A percentile compares a stretch with the other conserved stretches of the same genome.
Evolutionary conservation across 2,888 invertebrate species (phyloP).

Genomic region (Piscicola geometra): DNA sequence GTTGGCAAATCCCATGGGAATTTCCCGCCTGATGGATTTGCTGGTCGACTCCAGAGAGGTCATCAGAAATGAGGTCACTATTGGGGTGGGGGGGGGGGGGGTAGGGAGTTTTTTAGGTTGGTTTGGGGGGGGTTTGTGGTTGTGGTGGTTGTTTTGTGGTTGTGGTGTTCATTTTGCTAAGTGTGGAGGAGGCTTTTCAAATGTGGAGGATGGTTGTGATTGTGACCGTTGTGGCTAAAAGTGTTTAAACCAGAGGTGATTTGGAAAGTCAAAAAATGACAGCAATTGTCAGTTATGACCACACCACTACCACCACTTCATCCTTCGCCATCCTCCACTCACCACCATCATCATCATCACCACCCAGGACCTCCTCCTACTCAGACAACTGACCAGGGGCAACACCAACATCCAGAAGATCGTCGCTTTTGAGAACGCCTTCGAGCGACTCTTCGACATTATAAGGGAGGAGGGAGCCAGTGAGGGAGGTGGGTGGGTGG

Average conservation of each 20-base stretch:
- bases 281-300: too few relatives aligned
- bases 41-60: conserved; percentile 88
- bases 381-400: conserved; percentile 85
- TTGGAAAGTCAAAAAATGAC: too few relatives aligned
- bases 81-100: background rate
- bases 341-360: background rate
- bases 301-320: too few relatives aligned
- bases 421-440: conserved; percentile 97
- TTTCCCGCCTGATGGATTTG: conserved; percentile 94
- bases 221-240: too few relatives aligned
- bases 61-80: conserved; percentile 78
- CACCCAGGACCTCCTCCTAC: conserved; percentile 69
- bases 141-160: too few relatives aligned
- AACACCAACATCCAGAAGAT: conserved; percentile 98
- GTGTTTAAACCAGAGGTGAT: too few relatives aligned
- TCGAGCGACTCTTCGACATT: conserved; percentile 88
- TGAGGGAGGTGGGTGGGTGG: conserved; percentile 68
- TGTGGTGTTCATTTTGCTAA: too few relatives aligned
- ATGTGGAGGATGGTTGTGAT: too few relatives aligned
- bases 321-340: too few relatives aligned
- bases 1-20: conserved; percentile 70
- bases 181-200: too few relatives aligned
- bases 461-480: conserved; percentile 84
- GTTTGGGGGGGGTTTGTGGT: too few relatives aligned
- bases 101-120: too few relatives aligned